phyloP scores from a whole-genome alignment of 1,140 invertebrate genomes.

The Plutomurus gul region DNA sequence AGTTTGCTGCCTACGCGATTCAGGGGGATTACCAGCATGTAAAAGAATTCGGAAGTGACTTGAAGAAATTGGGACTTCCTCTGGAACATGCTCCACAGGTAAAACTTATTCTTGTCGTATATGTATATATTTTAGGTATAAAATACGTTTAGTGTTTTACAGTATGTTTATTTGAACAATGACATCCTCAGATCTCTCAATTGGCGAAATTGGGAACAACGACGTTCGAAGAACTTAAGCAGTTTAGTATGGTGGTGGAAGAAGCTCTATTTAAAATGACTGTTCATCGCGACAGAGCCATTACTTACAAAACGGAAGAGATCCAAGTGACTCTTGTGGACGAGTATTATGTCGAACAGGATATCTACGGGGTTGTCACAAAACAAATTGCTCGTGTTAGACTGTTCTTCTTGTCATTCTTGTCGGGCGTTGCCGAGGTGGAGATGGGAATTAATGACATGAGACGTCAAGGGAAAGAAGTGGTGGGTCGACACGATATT shows the following conservation, averaged over 20 bases:
- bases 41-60: conserved; percentile 88
- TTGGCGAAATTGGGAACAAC: conserved; percentile 93
- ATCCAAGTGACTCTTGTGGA: conserved; percentile 95
- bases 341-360: conserved; percentile 93
- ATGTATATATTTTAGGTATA: not conserved
- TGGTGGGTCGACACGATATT: conserved; percentile 98
- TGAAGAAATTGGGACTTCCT: conserved; percentile 90
- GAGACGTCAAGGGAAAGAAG: conserved; percentile 94
- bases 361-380: conserved; percentile 78
- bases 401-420: conserved; percentile 51
- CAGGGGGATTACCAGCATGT: conserved; percentile 89
- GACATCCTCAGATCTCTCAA: conserved; percentile 94
- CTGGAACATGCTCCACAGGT: conserved; percentile 95
- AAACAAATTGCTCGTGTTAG: conserved; percentile 85
- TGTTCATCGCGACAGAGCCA: conserved; percentile 82
- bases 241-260: conserved; percentile 86
- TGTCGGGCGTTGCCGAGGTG: conserved; percentile 58
- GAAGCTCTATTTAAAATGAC: conserved; percentile 83
- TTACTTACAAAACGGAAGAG: conserved; percentile 97
- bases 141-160: no score
- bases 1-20: conserved; percentile 92
- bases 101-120: conserved; percentile 41
- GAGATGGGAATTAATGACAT: conserved; percentile 98
- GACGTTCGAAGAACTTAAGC: conserved; percentile 85
- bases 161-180: no score